Base-by-base conservation (phyloP, 1,140 invertebrate genomes). In the Oryctes rhinoceros region DNA sequence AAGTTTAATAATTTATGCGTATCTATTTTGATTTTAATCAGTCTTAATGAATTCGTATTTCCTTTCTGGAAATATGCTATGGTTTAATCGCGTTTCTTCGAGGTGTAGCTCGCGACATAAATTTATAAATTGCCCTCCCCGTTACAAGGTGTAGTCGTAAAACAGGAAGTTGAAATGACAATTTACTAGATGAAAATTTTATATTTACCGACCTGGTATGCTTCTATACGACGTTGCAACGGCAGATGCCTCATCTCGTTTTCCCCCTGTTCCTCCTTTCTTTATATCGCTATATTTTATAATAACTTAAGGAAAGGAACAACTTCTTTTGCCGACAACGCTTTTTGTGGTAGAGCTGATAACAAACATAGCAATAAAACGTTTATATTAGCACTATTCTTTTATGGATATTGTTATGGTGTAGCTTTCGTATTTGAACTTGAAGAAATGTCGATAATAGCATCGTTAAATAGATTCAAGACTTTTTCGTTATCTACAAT, bases 131-230 rank as follows among this genome's bases (percentile, higher is more conserved):
- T 13, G 49, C 4, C 13, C 49, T 48, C 39, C 9, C 39, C 39
- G 39, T 53, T 13, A 18, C 13, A 53, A 53, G 49, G 49, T 53
- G 49, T 53, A 53, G 49, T 53, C 49, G 49, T 53, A 53, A 53
- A 53, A 53, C 11, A 18, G n/a, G 49, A 18, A 44, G 39, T 44
- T 4, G 13, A 53, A 15, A 53, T 53, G 49, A 53, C n/a, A 53
- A 53, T 53, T 53, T 53, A 53, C 49, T 53, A 53, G 49, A 53
- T 53, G 49, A 53, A 53, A 53, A 53, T 53, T 53, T 53, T 53
- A 53, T 53, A 53, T 53, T 53, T 53, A 13, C 13, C 49, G 11
- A 53, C 9, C 49, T 10, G 39, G 39, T 44, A 10, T 44, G 9
- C 9, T 7, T 44, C 49, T 53, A 53, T 10, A 9, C 49, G 4